These are phyloP conservation scores for Sesamia nonagrioides DNA, from an alignment of 1,140 invertebrate genomes.

Conservation along the genomic window DNA sequence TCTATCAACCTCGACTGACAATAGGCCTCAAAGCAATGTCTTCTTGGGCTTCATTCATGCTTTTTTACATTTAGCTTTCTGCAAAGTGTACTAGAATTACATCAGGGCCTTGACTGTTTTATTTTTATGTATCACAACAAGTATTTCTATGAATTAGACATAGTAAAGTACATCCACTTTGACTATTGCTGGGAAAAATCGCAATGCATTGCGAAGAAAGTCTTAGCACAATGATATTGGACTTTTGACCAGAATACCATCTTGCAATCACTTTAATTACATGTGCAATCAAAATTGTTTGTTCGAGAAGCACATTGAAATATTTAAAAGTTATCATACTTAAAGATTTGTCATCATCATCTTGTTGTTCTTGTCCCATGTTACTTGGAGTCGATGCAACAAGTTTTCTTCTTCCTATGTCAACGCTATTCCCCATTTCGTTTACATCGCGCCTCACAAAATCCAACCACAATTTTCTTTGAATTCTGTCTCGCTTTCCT, in stretches of 20 bases:
- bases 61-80: not conserved
- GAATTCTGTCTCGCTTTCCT: too few species aligned
- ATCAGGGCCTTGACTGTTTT: not conserved
- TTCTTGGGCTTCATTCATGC: not conserved
- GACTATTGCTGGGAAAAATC: not conserved
- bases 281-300: not conserved
- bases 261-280: constrained; percentile 1
- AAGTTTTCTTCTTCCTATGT: too few species aligned
- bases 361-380: too few species aligned
- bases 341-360: too few species aligned
- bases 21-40: not conserved
- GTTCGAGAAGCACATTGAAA: not conserved
- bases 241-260: not conserved
- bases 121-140: not conserved
- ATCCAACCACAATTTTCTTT: too few species aligned
- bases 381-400: too few species aligned
- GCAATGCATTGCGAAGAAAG: not conserved
- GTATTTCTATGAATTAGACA: not conserved
- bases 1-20: not conserved
- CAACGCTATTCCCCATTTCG: too few species aligned
- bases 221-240: not conserved
- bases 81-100: too few species aligned
- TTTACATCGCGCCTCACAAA: not conserved
- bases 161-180: not conserved
- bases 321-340: too few species aligned